Percentiles rank a stretch among this genome's conserved stretches.
These are phyloP conservation scores for Brachymystax lenok DNA, from an alignment of 2,797 vertebrate genomes.

Conservation along the genomic window DNA sequence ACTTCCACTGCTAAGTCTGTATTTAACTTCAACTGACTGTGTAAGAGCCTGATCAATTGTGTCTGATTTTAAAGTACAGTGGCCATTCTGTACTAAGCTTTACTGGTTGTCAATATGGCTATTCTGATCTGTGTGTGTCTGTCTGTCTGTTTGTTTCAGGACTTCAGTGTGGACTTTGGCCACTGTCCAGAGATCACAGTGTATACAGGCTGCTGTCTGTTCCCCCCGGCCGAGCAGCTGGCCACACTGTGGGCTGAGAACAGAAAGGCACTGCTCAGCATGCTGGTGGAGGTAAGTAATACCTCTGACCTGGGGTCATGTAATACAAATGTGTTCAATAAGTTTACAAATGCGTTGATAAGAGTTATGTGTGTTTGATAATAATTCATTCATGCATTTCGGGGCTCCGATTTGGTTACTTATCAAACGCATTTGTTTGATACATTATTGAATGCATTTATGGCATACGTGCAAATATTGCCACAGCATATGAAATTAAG, in stretches of 20 bases:
- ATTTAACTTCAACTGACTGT: too few species aligned
- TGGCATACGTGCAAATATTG: too few species aligned
- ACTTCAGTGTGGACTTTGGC: constrained; percentile 92
- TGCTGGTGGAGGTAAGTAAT: constrained; percentile 93
- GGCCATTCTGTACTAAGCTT: too few species aligned
- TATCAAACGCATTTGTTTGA: not conserved
- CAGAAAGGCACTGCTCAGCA: constrained; percentile 92
- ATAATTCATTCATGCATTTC: too few species aligned
- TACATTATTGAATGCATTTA: not conserved
- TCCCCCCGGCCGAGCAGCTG: constrained; percentile 85
- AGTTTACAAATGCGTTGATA: too few species aligned
- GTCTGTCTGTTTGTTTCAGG: constrained; percentile 71
- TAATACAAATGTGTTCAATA: not conserved
- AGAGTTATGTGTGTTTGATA: too few species aligned
- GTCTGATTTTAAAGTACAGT: too few species aligned
- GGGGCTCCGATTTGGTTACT: too few species aligned
- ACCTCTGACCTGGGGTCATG: not conserved
- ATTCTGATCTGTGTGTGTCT: not conserved
- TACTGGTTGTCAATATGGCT: not conserved
- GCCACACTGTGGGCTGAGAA: constrained; percentile 89
- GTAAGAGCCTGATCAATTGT: too few species aligned
- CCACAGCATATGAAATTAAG: not conserved
- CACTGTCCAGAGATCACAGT: constrained; percentile 98
- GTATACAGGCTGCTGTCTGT: constrained; percentile 93
- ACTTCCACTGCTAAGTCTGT: too few species aligned